Base-by-base conservation (phyloP, 37 sponge, comb jelly and placozoan genomes). In the Beroe forskalii region DNA sequence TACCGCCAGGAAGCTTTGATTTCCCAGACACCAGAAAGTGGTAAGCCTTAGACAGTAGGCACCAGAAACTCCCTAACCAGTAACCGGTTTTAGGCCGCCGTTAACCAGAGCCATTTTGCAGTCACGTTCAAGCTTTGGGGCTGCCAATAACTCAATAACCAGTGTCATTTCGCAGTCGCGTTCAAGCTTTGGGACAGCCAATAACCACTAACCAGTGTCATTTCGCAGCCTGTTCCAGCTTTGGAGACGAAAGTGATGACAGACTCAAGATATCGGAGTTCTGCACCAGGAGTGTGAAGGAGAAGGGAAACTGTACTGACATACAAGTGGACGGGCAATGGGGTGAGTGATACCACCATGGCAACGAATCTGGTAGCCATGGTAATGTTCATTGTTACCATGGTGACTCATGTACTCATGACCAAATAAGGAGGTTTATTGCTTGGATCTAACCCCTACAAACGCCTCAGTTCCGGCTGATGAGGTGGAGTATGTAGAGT, bases 381-480 rank as follows among this genome's bases (percentile, higher is more conserved):
- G n/a, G n/a, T n/a, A n/a, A n/a, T 55, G 17, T 55, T 20, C 9
- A 20, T 55, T 55, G 60, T 55, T 55, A 55, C 60, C 9, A 55
- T 55, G 60, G 17, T 20, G 60, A 55, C 17, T 9, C 17, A 20
- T 55, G 17, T 9, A 55, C 17, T 20, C 60, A 9, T 55, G 17
- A 55, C 60, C 60, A 20, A 9, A 55, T 55, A 55, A 55, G 17
- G 17, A 55, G 60, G 9, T 20, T 55, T 55, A 20, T 20, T 55
- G 17, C 17, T 55, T 55, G 60, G 60, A 55, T 17, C 17, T 20
- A 20, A 20, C 60, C 17, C 17, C 17, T 55, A 55, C 17, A 17
- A 55, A 20, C 66, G 28, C 25, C 66, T 20, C 66, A 63, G 66
- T n/a, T 4, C 66, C 66, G n/a, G 66, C 66, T 28, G 66, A 63